Evolutionary conservation across 1,140 invertebrate genomes (phyloP).

Genomic region (Sitodiplosis mosellana): DNA sequence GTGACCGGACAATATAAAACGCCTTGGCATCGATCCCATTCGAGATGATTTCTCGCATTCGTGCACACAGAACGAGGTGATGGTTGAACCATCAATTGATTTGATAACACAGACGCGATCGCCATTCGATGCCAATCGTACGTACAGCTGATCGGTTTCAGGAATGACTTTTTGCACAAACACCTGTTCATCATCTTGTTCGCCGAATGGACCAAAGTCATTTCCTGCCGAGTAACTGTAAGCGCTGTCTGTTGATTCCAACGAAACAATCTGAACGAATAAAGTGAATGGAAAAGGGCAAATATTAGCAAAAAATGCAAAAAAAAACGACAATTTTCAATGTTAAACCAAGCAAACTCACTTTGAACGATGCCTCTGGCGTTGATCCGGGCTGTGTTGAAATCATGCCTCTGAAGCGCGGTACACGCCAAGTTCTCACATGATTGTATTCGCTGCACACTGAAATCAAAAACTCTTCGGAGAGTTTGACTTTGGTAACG

Average conservation of each 20-base stretch:
- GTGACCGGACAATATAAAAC: conserved; percentile 91
- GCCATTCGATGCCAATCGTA: conserved; percentile 85
- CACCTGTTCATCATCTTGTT: conserved; percentile 93
- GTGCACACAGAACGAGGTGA: conserved; percentile 91
- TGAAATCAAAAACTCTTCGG: conserved; percentile 91
- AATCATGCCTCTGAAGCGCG: conserved; percentile 89
- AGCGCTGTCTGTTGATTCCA: conserved; percentile 51
- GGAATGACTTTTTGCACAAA: conserved; percentile 96
- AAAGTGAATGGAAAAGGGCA: conserved; percentile 31
- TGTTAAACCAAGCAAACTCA: too few species aligned
- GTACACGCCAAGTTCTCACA: conserved; percentile 90
- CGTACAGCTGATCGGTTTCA: conserved; percentile 86
- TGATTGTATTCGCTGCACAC: conserved; percentile 97
- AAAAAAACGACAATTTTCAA: too few species aligned
- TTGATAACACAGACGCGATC: conserved; percentile 82
- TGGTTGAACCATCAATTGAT: conserved; percentile 84
- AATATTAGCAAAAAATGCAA: background rate
- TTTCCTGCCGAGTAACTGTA: conserved; percentile 57
- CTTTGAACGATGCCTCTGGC: conserved; percentile 90
- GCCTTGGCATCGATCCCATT: conserved; percentile 73
- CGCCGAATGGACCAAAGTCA: conserved; percentile 88
- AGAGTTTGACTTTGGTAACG: conserved; percentile 76
- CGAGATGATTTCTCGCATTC: conserved; percentile 89
- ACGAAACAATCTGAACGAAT: conserved; percentile 43
- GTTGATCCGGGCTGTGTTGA: conserved; percentile 95